These are phyloP conservation scores for Oophaga pumilio DNA, from an alignment of 2,113 vertebrate genomes.

Conservation along the genomic window DNA sequence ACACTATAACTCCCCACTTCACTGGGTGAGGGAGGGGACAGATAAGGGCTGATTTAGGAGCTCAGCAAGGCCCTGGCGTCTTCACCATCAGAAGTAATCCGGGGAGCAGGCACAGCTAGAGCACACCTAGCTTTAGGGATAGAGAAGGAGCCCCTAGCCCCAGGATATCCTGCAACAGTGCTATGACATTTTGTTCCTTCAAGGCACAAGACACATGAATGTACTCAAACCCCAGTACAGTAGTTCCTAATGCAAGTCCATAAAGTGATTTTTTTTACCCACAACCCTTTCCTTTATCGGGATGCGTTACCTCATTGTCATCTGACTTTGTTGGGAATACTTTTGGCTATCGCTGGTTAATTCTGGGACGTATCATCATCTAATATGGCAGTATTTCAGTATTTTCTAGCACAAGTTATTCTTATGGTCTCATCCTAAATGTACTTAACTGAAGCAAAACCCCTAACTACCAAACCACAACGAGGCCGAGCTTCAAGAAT, in stretches of 20 bases:
- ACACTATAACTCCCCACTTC: no score
- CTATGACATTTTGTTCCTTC: no score
- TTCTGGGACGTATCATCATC: not conserved
- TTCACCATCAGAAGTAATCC: no score
- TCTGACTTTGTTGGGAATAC: not conserved
- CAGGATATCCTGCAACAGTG: no score
- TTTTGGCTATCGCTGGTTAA: not conserved
- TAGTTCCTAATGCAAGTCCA: not conserved
- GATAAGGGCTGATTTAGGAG: no score
- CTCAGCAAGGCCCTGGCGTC: no score
- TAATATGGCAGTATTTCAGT: not conserved
- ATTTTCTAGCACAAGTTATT: not conserved
- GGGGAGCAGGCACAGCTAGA: no score
- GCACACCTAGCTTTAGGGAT: no score
- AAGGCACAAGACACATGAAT: no score
- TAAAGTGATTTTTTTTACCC: not conserved
- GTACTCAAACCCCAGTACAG: not conserved
- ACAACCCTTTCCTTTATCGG: not conserved
- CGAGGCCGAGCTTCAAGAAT: not conserved
- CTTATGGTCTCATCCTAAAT: not conserved
- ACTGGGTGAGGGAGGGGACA: no score
- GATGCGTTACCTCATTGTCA: not conserved
- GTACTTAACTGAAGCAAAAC: not conserved
- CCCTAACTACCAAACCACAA: slow-evolving; percentile 4
- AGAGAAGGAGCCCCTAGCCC: no score